Conservation (phyloP, 2,888 invertebrate species). For the Orthosia incerta region DNA sequence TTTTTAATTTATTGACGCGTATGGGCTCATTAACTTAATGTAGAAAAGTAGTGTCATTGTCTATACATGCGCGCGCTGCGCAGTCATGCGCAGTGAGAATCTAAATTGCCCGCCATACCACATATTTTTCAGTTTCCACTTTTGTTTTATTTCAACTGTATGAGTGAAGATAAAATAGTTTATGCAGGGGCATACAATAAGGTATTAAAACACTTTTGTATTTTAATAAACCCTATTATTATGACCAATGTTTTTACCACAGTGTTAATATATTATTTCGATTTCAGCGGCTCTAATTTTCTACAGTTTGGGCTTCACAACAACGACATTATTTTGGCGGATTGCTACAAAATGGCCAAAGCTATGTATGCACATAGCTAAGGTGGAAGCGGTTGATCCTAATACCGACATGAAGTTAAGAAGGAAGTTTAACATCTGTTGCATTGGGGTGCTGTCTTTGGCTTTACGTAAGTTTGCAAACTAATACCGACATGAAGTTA, state of each 20-base stretch:
- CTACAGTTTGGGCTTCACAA: conserved; percentile 70
- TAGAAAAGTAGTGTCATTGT: too few species aligned
- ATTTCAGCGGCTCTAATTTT: conserved; percentile 76
- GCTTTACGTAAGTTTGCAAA: conserved; percentile 72
- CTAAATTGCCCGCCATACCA: too few species aligned
- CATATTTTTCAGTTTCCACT: too few species aligned
- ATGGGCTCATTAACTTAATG: too few species aligned
- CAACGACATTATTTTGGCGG: conserved; percentile 74
- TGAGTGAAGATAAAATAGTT: too few species aligned
- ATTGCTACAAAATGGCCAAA: conserved; percentile 80
- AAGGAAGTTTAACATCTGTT: conserved; percentile 73
- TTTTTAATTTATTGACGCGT: too few species aligned
- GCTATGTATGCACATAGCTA: conserved; percentile 73
- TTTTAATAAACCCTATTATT: too few species aligned
- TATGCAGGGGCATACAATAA: too few species aligned
- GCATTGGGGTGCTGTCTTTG: conserved; percentile 70
- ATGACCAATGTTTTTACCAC: not conserved
- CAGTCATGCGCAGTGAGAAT: too few species aligned
- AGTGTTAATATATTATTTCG: not conserved
- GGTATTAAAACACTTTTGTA: too few species aligned
- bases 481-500: conserved; percentile 69
- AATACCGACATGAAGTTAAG: conserved; percentile 70
- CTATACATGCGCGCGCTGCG: too few species aligned
- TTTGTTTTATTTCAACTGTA: too few species aligned
- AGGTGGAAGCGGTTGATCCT: conserved; percentile 75